Evolutionary conservation across 2,888 invertebrate species (phyloP).

Genomic region (Eilema sororculum): DNA sequence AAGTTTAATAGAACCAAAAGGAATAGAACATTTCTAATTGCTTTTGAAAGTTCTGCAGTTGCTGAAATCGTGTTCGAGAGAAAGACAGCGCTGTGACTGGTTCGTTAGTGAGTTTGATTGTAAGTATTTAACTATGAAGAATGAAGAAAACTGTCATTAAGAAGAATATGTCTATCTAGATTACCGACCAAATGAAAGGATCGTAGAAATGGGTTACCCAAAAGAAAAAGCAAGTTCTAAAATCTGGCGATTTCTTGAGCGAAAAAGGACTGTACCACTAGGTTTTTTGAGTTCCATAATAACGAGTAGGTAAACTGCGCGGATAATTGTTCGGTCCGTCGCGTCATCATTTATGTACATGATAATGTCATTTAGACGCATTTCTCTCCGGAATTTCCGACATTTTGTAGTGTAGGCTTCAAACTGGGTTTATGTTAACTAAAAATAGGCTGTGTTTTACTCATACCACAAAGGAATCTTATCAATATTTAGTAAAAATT

Average conservation of each 20-base stretch:
- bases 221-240: not conserved
- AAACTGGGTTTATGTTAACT: no score
- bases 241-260: not conserved
- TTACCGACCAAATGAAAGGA: not conserved
- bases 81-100: conserved; percentile 43
- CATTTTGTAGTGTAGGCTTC: no score
- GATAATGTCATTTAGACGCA: no score
- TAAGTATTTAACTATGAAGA: conserved; percentile 34
- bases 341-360: no score
- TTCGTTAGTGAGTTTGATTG: conserved; percentile 51
- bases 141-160: not conserved
- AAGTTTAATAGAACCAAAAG: conserved; percentile 46
- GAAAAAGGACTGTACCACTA: not conserved
- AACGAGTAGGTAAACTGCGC: not conserved
- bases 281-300: not conserved
- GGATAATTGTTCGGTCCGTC: no score
- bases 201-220: not conserved
- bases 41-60: conserved; percentile 46
- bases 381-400: no score
- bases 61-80: conserved; percentile 42
- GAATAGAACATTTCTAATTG: conserved; percentile 56
- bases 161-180: not conserved
- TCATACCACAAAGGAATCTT: not conserved
- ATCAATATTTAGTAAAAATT: not conserved
- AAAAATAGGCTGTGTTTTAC: not conserved